These are phyloP conservation scores for Lordiphosa fenestrarum DNA, from an alignment of 2,888 invertebrate species.

Conservation along the genomic window DNA sequence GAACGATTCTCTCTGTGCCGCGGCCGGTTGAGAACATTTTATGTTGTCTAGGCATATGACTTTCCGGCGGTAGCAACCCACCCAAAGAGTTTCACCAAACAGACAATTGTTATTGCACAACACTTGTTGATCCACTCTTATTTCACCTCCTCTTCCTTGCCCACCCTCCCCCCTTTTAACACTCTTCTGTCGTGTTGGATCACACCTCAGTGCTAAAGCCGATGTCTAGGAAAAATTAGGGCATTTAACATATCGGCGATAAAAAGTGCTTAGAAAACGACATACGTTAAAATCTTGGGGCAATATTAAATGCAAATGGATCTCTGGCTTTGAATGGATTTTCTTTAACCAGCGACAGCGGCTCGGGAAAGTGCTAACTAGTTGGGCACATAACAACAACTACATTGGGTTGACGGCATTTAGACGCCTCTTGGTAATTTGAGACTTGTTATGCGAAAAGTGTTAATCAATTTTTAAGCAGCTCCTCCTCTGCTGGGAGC, in stretches of 20 bases:
- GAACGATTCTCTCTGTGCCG: no score
- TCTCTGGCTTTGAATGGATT: conserved; percentile 41
- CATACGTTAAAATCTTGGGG: conserved; percentile 36
- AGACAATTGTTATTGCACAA: no score
- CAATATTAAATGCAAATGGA: conserved; percentile 26
- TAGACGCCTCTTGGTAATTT: conserved; percentile 68
- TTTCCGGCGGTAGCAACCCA: no score
- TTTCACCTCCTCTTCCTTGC: no score
- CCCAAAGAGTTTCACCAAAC: no score
- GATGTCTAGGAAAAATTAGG: conserved; percentile 57
- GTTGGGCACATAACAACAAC: conserved; percentile 48
- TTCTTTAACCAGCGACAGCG: conserved; percentile 32
- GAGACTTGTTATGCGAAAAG: conserved; percentile 68
- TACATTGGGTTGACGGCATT: conserved; percentile 31
- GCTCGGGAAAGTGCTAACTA: conserved; percentile 47
- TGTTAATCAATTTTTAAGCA: conserved; percentile 72
- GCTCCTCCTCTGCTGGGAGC: conserved; percentile 15
- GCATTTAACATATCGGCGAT: conserved; percentile 60
- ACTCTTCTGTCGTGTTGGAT: conserved; percentile 13
- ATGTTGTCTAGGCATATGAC: no score
- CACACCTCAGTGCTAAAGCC: conserved; percentile 58
- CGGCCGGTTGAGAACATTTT: no score
- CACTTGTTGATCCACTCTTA: no score
- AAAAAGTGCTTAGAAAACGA: conserved; percentile 14
- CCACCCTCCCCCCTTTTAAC: no score